A percentile compares a stretch with the other conserved stretches of the same genome.
Conservation (phyloP, 2,888 invertebrate genomes). For the Apamea epomidion region DNA sequence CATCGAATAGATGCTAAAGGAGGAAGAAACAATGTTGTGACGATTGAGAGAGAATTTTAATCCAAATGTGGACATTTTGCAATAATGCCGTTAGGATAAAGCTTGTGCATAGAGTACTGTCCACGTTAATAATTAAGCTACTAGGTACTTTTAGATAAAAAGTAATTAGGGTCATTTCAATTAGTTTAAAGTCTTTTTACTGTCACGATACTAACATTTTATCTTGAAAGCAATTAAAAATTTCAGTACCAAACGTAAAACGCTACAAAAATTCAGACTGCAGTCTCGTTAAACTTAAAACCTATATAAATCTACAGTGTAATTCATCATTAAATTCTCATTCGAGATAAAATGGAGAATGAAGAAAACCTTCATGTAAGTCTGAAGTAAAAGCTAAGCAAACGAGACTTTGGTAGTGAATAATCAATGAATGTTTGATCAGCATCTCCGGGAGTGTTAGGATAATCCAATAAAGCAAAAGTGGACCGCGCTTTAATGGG, state of each 20-base stretch:
- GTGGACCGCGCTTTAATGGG: constrained; percentile 46
- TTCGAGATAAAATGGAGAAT: constrained; percentile 13
- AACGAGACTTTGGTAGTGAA: constrained; percentile 42
- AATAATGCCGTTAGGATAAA: background rate
- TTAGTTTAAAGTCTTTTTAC: constrained; percentile 15
- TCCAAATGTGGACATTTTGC: background rate
- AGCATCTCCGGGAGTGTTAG: constrained; percentile 48
- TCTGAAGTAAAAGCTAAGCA: constrained; percentile 33
- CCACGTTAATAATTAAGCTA: background rate
- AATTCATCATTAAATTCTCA: constrained; percentile 18
- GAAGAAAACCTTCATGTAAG: constrained; percentile 14
- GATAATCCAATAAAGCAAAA: constrained; percentile 61
- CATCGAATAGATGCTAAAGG: background rate
- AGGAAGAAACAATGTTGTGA: too few species aligned
- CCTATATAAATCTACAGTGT: constrained; percentile 1
- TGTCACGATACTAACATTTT: constrained; percentile 1
- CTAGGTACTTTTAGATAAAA: background rate
- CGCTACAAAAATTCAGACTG: background rate
- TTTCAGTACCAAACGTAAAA: constrained; percentile 30
- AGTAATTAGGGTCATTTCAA: background rate
- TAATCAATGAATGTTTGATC: constrained; percentile 64
- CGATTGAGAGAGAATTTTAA: background rate
- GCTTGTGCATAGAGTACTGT: too few species aligned
- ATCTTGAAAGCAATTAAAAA: constrained; percentile 18
- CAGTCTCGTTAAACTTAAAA: constrained; percentile 26